Evolutionary conservation across 1,140 invertebrate species (phyloP).

Genomic region (fruit fly (Drosophila melanogaster)): DNA sequence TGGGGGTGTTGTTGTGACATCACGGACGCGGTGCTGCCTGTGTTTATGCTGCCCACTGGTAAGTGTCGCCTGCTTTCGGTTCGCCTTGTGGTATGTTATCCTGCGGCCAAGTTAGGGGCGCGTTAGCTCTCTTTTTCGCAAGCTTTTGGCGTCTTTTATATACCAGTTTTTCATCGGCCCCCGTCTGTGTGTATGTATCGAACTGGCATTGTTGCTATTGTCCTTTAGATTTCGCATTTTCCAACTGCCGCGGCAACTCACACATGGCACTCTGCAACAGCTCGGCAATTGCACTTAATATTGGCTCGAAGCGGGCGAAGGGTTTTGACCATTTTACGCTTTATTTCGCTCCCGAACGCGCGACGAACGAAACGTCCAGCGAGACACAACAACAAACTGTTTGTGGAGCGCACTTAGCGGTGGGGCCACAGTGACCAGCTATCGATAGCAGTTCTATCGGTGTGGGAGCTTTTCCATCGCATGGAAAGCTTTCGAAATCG

Average conservation of each 20-base stretch:
- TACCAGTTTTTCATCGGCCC: conserved; percentile 73
- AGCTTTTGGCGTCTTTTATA: conserved; percentile 79
- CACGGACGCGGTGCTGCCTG: conserved; percentile 55
- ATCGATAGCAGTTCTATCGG: not conserved
- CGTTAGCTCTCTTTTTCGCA: conserved; percentile 53
- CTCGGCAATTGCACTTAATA: conserved; percentile 27
- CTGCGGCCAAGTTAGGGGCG: conserved; percentile 39
- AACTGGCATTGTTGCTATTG: conserved; percentile 64
- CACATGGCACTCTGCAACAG: conserved; percentile 15
- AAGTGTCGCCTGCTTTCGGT: not conserved
- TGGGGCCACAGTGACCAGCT: not conserved
- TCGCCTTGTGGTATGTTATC: not conserved
- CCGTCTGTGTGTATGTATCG: conserved; percentile 76
- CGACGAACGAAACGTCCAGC: conserved; percentile 49
- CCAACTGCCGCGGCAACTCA: conserved; percentile 36
- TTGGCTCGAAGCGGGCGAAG: conserved; percentile 2
- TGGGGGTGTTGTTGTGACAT: conserved; percentile 72
- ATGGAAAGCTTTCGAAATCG: not conserved
- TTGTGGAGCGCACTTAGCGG: conserved; percentile 18
- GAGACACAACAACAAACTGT: conserved; percentile 67
- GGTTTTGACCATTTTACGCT: conserved; percentile 42
- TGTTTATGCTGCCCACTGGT: conserved; percentile 4
- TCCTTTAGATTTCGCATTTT: conserved; percentile 13
- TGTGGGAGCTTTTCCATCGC: not conserved
- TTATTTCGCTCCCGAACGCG: conserved; percentile 30